Conservation (phyloP, 2,797 vertebrate genomes). For the Amphiprion clarkii region DNA sequence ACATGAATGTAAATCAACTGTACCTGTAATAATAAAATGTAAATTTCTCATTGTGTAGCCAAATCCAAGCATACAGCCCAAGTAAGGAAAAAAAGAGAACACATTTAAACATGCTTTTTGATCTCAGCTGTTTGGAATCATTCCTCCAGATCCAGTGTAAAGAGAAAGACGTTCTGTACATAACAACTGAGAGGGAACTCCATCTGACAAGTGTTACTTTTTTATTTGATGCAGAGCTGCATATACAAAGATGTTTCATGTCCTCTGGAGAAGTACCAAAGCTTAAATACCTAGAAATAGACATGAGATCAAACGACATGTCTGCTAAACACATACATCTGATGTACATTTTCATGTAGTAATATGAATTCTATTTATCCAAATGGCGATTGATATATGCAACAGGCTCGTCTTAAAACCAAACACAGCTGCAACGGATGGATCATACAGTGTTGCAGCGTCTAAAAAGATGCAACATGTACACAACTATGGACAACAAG, state of each 20-base stretch:
- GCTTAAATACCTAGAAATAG: conserved; percentile 16
- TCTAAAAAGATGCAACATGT: neutral
- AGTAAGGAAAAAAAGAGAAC: neutral
- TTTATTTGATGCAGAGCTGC: conserved; percentile 14
- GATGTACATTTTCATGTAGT: conserved; percentile 15
- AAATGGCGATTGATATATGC: conserved; percentile 3
- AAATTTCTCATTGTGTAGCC: neutral
- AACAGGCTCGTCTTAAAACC: neutral
- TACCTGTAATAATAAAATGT: neutral
- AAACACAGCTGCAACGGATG: neutral
- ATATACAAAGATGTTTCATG: conserved; percentile 16
- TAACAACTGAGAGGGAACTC: neutral
- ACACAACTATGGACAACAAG: neutral
- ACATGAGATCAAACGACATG: conserved; percentile 18
- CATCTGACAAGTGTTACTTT: conserved; percentile 3
- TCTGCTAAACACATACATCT: conserved; percentile 3
- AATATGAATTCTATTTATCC: conserved; percentile 1
- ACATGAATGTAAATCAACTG: neutral
- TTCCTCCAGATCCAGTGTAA: neutral
- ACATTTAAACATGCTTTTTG: conserved; percentile 13
- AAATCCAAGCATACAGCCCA: neutral
- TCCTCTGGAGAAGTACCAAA: neutral
- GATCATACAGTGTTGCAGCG: neutral
- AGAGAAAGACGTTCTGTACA: neutral
- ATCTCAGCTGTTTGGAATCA: conserved; percentile 21